A percentile compares a stretch with the other conserved stretches of the same genome.
phyloP scores from a whole-genome alignment of 2,888 invertebrate genomes.

The Drosophila silvestris region DNA sequence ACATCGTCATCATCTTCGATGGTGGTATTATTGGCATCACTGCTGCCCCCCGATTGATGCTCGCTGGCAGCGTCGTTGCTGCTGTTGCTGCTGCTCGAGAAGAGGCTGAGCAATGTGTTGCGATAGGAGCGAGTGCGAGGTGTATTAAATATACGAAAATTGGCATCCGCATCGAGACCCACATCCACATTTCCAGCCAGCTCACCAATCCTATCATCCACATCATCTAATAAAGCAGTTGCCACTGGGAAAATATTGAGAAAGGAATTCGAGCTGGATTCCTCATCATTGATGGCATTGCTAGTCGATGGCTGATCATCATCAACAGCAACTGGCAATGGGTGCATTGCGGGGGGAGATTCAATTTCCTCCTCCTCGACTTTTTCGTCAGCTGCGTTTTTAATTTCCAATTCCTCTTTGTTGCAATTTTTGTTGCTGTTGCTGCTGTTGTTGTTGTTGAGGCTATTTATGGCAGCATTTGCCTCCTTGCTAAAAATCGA shows the following conservation, averaged over 20 bases:
- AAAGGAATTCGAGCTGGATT: background rate
- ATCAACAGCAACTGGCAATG: background rate
- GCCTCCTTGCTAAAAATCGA: conserved; percentile 45
- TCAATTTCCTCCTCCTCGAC: background rate
- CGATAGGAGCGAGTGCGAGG: conserved; percentile 51
- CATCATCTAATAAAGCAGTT: background rate
- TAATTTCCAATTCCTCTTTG: background rate
- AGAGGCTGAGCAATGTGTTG: background rate
- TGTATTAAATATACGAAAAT: conserved; percentile 17
- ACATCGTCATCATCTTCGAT: conserved; percentile 21
- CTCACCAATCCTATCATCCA: background rate
- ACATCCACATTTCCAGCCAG: background rate
- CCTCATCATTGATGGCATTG: background rate
- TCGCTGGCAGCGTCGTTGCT: background rate
- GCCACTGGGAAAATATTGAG: background rate
- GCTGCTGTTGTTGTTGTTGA: conserved; percentile 40
- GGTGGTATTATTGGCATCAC: conserved; percentile 6
- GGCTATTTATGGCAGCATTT: conserved; percentile 22
- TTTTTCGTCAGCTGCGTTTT: background rate
- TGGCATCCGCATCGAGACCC: background rate
- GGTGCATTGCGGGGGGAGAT: background rate
- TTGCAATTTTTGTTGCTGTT: background rate
- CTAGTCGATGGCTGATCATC: background rate
- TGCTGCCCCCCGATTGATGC: background rate
- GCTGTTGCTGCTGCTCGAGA: background rate